Evolutionary conservation across 2,888 invertebrate genomes (phyloP).

Genomic region (Phorcus lineatus): DNA sequence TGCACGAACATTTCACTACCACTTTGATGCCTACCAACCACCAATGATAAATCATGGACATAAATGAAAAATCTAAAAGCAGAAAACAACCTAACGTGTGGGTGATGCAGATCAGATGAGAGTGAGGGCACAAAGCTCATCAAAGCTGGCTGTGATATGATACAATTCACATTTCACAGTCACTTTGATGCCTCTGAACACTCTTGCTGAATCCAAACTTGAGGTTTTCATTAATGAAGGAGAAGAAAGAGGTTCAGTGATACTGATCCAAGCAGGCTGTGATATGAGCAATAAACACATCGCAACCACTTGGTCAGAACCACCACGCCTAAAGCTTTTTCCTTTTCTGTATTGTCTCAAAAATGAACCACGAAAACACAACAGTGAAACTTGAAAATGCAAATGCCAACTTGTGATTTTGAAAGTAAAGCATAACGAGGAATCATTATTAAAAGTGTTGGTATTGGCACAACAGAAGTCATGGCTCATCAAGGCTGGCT

Average conservation of each 20-base stretch:
- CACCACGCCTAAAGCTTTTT: not conserved
- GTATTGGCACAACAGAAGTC: conserved; percentile 11
- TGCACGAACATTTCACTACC: conserved; percentile 87
- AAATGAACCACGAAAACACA: not conserved
- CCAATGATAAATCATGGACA: not conserved
- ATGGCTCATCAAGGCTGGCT: conserved; percentile 96
- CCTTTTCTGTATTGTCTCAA: not conserved
- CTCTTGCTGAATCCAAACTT: not conserved
- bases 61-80: not conserved
- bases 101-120: not conserved
- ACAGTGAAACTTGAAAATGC: not conserved
- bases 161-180: conserved; percentile 63
- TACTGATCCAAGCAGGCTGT: conserved; percentile 94
- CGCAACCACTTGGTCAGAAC: conserved; percentile 68
- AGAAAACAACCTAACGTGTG: not conserved
- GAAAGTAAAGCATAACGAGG: not conserved
- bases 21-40: conserved; percentile 84
- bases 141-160: conserved; percentile 81
- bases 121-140: conserved; percentile 40
- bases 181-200: conserved; percentile 57
- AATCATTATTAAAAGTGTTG: not conserved
- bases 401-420: no score
- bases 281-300: conserved; percentile 82
- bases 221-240: no score
- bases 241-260: not conserved